A percentile compares a stretch with the other conserved stretches of the same genome.
Evolutionary conservation across 1,140 invertebrate genomes (phyloP).

Genomic region (Trissolcus basalis): DNA sequence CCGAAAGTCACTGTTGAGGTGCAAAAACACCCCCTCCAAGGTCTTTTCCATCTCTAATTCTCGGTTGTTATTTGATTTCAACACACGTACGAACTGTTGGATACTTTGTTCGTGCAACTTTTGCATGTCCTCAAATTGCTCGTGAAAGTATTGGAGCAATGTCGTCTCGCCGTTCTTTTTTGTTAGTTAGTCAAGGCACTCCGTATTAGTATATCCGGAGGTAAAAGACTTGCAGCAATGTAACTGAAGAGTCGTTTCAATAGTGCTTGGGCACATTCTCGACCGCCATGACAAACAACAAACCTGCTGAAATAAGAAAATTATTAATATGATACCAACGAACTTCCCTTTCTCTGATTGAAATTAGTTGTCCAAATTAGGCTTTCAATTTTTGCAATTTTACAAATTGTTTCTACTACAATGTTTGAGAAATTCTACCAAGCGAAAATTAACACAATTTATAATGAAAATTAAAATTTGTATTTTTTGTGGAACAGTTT

Average conservation of each 20-base stretch:
- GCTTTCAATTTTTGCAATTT: too few relatives aligned
- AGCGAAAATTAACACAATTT: too few relatives aligned
- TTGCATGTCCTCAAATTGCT: slow-evolving; percentile 84
- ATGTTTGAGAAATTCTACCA: too few relatives aligned
- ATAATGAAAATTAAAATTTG: too few relatives aligned
- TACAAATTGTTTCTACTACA: too few relatives aligned
- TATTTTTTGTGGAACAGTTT: too few relatives aligned
- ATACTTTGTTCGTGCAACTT: slow-evolving; percentile 84
- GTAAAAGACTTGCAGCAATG: slow-evolving; percentile 87
- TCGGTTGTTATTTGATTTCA: slow-evolving; percentile 66
- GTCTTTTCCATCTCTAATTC: slow-evolving; percentile 81
- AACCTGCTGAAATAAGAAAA: slow-evolving; percentile 77
- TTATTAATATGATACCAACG: too few relatives aligned
- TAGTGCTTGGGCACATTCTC: slow-evolving; percentile 91
- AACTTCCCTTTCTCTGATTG: too few relatives aligned
- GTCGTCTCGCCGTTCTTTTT: slow-evolving; percentile 65
- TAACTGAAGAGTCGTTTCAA: slow-evolving; percentile 92
- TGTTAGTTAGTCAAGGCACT: slow-evolving; percentile 71
- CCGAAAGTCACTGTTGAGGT: slow-evolving; percentile 88
- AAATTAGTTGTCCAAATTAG: too few relatives aligned
- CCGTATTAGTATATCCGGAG: slow-evolving; percentile 78
- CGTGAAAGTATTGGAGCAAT: slow-evolving; percentile 82
- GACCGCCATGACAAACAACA: slow-evolving; percentile 93
- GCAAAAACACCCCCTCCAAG: slow-evolving; percentile 85
- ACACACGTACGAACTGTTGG: slow-evolving; percentile 71